Conservation (phyloP, 2,113 vertebrate species). For the Nanorana parkeri region DNA sequence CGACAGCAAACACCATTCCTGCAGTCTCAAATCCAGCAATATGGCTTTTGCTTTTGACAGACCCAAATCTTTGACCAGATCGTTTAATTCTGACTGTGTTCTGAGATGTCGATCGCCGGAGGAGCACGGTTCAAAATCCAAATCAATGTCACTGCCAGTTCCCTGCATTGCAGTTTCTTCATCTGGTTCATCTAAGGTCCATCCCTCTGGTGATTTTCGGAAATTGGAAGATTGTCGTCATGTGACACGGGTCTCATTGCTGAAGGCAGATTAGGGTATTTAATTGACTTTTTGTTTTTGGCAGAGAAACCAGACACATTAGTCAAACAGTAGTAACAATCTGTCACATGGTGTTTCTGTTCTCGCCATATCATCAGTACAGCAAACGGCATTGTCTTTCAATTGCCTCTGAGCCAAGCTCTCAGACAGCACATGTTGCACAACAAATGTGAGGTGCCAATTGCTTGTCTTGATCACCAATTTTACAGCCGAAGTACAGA, state of each 20-base stretch:
- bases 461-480: too few relatives aligned
- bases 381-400: not conserved
- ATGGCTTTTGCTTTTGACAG: too few relatives aligned
- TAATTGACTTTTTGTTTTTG: too few relatives aligned
- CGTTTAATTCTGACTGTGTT: not conserved
- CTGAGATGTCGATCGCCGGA: not conserved
- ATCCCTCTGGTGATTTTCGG: not conserved
- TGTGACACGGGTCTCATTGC: not conserved
- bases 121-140: not conserved
- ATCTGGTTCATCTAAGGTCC: not conserved
- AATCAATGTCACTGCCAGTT: not conserved
- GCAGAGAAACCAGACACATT: too few relatives aligned
- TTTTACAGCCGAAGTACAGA: too few relatives aligned
- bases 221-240: not conserved
- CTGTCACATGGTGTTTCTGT: not conserved
- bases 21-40: not conserved
- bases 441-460: too few relatives aligned
- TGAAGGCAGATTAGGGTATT: too few relatives aligned
- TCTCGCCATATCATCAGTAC: not conserved
- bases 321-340: not conserved
- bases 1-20: too few relatives aligned
- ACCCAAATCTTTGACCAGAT: too few relatives aligned
- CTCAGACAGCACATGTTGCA: too few relatives aligned
- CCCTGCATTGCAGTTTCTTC: not conserved
- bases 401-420: not conserved